phyloP scores from a whole-genome alignment of 2,113 vertebrate genomes.

The Aepyceros melampus region DNA sequence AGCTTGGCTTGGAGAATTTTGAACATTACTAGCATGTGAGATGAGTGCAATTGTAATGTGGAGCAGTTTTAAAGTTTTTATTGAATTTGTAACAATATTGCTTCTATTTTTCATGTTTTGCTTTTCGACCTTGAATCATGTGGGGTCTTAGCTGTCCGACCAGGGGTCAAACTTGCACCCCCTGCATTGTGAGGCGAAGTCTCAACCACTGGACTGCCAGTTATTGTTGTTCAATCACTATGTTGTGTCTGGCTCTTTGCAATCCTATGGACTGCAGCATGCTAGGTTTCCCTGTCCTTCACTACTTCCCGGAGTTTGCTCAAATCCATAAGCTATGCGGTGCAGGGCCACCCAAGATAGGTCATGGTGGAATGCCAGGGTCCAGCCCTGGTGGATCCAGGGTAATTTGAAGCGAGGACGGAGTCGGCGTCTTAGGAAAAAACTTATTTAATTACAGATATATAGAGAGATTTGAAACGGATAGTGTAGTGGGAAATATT shows the following conservation, averaged over 20 bases:
- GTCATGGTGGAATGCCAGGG: too few species aligned
- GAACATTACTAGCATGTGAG: background rate
- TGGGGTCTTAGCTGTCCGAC: background rate
- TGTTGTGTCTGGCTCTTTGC: background rate
- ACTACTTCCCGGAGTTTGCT: background rate
- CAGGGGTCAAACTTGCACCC: background rate
- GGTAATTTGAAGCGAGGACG: too few species aligned
- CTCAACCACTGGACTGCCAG: background rate
- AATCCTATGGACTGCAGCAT: background rate
- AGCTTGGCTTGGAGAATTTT: background rate
- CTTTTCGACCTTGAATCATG: background rate
- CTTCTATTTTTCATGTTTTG: background rate
- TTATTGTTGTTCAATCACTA: rapidly evolving
- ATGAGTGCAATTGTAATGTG: background rate
- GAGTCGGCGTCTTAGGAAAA: too few species aligned
- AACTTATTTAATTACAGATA: too few species aligned
- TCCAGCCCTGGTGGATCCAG: too few species aligned
- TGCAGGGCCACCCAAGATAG: background rate
- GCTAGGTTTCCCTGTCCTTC: background rate
- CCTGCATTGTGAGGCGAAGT: background rate
- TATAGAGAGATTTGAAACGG: too few species aligned
- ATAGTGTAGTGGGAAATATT: too few species aligned
- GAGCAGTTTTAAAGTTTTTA: background rate
- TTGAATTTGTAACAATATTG: background rate
- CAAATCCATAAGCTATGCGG: background rate